Base-by-base conservation (phyloP, 2,797 vertebrate genomes). In the Lagodon rhomboides region DNA sequence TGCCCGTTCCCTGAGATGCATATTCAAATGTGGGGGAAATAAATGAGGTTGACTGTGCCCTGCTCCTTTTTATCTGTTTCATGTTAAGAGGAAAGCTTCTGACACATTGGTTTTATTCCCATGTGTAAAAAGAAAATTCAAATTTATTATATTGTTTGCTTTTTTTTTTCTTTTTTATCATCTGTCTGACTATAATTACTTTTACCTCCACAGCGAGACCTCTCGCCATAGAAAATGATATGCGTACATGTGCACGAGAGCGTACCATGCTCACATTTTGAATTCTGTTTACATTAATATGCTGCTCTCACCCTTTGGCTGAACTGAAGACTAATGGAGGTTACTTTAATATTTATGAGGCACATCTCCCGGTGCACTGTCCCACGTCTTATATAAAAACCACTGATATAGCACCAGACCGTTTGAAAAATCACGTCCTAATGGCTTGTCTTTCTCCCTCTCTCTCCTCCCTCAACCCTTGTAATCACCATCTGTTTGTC, bases 401-500 rank as follows among this genome's bases (percentile, higher is more conserved):
- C 50, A 81, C 70, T 63, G 73, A 84, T 85, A 50, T 43, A 86
- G 73, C 75, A 73, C 44, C 68, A 69, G 46, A 58, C 46, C 20
- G 12, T 80, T 65, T 63, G 38, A 81, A 56, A 80, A 80, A 66
- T 54, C 73, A 49, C 69, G 22, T 69, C 68, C 85, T 90, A 85
- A 93, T 67, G 46, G 67, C 89, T 70, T 76, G 20, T 62, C 34
- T 22, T 38, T 80, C 69, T 79, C 60, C 83, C 70, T 86, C 75
- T 75, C 54, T 89, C 92, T 84, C 90, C 69, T 71, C 73, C 69
- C 77, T 83, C 90, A 73, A 38, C 69, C 82, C 80, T 75, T 81
- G 86, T 81, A 62, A 81, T 84, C 79, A 65, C 95, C 95, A 95
- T 96, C 94, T 96, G 95, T 92, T 91, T 89, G 76, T 91, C 93